A percentile compares a stretch with the other conserved stretches of the same genome.
Conservation (phyloP, 2,113 vertebrate species). For the Calyptomena viridis region DNA sequence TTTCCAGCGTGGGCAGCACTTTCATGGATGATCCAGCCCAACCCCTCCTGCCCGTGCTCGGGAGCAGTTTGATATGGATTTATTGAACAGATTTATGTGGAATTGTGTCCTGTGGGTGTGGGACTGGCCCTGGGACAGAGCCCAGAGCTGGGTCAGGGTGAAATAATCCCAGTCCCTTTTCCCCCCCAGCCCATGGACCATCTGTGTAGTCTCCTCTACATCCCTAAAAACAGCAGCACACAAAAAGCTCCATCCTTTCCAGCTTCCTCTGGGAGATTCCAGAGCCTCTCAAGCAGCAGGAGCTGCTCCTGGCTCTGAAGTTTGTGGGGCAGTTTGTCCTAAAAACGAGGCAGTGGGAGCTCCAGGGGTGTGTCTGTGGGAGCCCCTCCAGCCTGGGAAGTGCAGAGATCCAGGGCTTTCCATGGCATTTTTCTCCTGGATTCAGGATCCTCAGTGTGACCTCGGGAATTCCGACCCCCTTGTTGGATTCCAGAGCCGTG, state of each 20-base stretch:
- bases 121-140: fast-evolving
- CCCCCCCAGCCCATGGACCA: not conserved
- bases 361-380: not conserved
- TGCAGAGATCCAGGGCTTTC: fast-evolving
- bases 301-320: not conserved
- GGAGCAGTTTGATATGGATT: not conserved
- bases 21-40: not conserved
- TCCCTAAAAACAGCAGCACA: not conserved
- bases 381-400: not conserved
- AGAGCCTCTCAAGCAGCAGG: not conserved
- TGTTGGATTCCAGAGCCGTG: fast-evolving
- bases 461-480: not conserved
- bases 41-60: not conserved
- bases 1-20: too few species aligned
- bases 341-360: fast-evolving
- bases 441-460: not conserved
- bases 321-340: not conserved
- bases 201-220: not conserved
- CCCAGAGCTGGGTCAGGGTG: too few species aligned
- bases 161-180: not conserved
- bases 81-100: fast-evolving
- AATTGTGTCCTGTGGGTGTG: not conserved
- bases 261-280: not conserved
- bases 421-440: fast-evolving
- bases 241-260: not conserved